Conservation (phyloP, 2,113 vertebrate species). For the Malurus cyaneus region DNA sequence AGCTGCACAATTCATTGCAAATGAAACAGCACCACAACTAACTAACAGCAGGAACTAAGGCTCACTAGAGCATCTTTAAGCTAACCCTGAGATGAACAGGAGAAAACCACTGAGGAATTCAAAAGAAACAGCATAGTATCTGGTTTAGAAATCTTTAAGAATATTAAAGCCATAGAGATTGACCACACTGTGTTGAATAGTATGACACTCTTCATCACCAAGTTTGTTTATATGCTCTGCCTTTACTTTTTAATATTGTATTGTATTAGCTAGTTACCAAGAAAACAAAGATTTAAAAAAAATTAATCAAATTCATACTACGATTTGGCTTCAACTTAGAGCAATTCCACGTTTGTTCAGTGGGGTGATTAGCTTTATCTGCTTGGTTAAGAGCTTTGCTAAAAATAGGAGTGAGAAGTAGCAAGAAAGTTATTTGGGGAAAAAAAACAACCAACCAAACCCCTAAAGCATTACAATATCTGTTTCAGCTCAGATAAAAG, state of each 20-base stretch:
- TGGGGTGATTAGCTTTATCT: slow-evolving; percentile 33
- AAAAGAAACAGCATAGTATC: neutral
- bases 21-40: neutral
- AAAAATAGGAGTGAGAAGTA: slow-evolving; percentile 7
- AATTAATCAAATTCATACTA: neutral
- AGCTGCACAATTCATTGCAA: neutral
- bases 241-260: neutral
- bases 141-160: neutral
- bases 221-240: neutral
- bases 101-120: neutral
- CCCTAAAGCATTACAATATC: neutral
- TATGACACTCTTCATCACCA: neutral
- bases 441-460: neutral
- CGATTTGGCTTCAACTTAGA: neutral
- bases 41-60: neutral
- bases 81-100: neutral
- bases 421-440: neutral
- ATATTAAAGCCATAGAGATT: neutral
- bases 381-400: slow-evolving; percentile 1
- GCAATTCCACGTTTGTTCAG: neutral
- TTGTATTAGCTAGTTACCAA: neutral
- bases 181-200: neutral
- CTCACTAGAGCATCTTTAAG: neutral
- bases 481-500: neutral
- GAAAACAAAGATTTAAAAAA: neutral